Base-by-base conservation (phyloP, 1,140 invertebrate genomes). In the Drosophila rufa region DNA sequence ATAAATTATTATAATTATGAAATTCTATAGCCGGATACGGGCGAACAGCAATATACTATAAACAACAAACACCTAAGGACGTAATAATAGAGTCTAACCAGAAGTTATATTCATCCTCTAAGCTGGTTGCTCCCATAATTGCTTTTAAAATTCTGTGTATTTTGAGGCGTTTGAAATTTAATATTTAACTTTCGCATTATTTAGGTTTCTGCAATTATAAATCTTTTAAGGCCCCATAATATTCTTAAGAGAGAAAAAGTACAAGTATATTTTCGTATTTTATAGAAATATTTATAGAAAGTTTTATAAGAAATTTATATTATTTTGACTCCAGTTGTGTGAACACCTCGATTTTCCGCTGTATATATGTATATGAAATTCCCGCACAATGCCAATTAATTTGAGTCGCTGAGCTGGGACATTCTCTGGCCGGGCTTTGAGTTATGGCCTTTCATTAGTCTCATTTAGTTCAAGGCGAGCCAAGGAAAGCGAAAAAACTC, bases 1-100 rank as follows among this genome's bases (percentile, higher is more conserved):
- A 89, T 89, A 89, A 89, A 89, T 90, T 81, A 80, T 70, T 81
- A 84, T 84, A 89, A 89, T 89, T 89, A 89, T 90, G 81, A 90
- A 89, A 87, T 68, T 89, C 80, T 75, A 78, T 58, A 77, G 62
- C 55, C 47, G 65, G 50, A 68, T 51, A 45, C 42, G 38, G 38
- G 19, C 42, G 14, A 5, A 55, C 33, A 42, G 43, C 40, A n/a
- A 46, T 57, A 38, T 50, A 68, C 27, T 7, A 48, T 43, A 47
- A 55, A 43, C 40, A 68, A 22, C 1, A 15, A 33, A 70, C 67
- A 68, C 33, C 38, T 5, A 68, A 56, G 67, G 48, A 14, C 67
- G 55, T 27, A 6, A 55, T n/a, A 30, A 4, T 68, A 68, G 40
- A 15, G 56, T 38, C 46, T 55, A 46, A 55, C 11, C 17, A 38